Evolutionary conservation across 92 coral and sea anemone genomes (phyloP).

Genomic region (Porites rus): DNA sequence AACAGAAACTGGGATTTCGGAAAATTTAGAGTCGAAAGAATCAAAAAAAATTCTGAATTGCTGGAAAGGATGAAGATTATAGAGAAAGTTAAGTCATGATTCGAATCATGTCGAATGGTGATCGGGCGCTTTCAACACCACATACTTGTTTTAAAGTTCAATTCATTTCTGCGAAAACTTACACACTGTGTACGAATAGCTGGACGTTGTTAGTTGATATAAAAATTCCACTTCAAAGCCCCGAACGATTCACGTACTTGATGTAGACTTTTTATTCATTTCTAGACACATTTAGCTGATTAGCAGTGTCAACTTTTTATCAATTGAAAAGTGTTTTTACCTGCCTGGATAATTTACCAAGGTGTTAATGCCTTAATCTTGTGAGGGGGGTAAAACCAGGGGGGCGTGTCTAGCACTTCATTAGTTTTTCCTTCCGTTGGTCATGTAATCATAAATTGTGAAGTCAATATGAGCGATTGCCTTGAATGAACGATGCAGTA

Average conservation of each 20-base stretch:
- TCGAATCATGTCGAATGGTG: too few species aligned
- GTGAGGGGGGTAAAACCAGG: slow-evolving; percentile 52
- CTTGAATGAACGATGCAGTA: background rate
- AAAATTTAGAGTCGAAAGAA: too few species aligned
- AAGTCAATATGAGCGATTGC: background rate
- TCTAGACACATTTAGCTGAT: background rate
- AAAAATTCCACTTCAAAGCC: too few species aligned
- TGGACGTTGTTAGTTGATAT: background rate
- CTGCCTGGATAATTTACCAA: slow-evolving; percentile 38
- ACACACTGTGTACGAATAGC: background rate
- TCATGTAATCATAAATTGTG: background rate
- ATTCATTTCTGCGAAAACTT: too few species aligned
- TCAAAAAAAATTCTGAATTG: too few species aligned
- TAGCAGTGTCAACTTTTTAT: slow-evolving; percentile 33
- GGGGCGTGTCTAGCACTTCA: slow-evolving; percentile 52
- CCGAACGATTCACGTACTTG: background rate
- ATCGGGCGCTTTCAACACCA: too few species aligned
- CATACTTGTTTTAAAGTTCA: too few species aligned
- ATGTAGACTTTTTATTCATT: background rate
- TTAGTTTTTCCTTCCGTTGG: slow-evolving; percentile 61
- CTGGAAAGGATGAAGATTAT: too few species aligned
- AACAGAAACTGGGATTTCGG: too few species aligned
- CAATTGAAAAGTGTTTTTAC: background rate
- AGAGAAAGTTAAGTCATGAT: too few species aligned
- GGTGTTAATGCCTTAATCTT: slow-evolving; percentile 55